phyloP scores from a whole-genome alignment of 2,797 vertebrate species.

The Salarias fasciatus region DNA sequence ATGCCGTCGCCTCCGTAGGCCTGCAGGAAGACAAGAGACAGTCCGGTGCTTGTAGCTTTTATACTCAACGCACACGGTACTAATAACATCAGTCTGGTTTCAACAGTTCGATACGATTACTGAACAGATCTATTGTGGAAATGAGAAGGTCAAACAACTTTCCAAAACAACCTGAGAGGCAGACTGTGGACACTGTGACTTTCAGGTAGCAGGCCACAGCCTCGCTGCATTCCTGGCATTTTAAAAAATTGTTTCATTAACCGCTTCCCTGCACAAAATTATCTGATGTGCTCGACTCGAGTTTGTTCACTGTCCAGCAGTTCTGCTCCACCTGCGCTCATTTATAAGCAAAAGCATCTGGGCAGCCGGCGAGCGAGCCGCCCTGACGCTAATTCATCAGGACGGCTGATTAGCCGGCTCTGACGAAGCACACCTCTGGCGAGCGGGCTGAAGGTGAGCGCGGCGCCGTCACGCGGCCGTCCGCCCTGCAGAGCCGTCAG shows the following conservation, averaged over 20 bases:
- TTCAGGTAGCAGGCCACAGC: neutral
- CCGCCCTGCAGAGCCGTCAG: too few relatives aligned
- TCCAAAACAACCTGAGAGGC: neutral
- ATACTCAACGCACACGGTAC: neutral
- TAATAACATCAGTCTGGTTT: neutral
- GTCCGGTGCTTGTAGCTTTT: neutral
- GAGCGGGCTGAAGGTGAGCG: conserved; percentile 24
- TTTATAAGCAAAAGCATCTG: conserved; percentile 48
- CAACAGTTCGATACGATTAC: neutral
- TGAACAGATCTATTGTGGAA: too few relatives aligned
- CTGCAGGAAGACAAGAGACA: conserved; percentile 76
- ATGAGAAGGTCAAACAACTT: neutral
- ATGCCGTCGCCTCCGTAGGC: conserved; percentile 94
- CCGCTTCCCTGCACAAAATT: conserved; percentile 18
- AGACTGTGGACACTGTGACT: neutral
- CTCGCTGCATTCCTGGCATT: conserved; percentile 15
- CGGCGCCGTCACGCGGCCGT: neutral
- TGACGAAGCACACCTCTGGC: conserved; percentile 38
- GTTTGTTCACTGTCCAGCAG: conserved; percentile 44
- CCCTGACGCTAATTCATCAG: conserved; percentile 52
- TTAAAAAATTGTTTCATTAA: conserved; percentile 35
- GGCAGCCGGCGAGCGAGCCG: conserved; percentile 49
- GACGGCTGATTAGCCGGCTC: conserved; percentile 58
- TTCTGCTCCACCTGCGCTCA: conserved; percentile 42
- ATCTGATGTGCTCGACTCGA: conserved; percentile 13